Evolutionary conservation across 2,888 invertebrate genomes (phyloP).

Genomic region (Clivina fossor): DNA sequence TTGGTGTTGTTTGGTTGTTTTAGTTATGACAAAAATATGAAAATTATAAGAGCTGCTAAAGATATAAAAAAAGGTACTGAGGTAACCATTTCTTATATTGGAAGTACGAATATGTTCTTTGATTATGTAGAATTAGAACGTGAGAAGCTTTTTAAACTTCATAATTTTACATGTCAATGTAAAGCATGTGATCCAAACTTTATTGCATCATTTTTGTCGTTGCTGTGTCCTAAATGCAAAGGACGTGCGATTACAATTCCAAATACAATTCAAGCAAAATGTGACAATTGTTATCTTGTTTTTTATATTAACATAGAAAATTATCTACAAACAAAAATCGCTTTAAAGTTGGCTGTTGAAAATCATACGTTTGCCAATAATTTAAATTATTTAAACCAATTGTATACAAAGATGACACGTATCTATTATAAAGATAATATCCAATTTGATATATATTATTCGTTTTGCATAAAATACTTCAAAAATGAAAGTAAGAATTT

Average conservation of each 20-base stretch:
- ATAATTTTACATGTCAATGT: conserved; percentile 1
- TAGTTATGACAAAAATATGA: conserved; percentile 2
- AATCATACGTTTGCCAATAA: no score
- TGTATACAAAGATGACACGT: no score
- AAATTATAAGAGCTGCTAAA: conserved; percentile 1
- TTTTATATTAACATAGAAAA: no score
- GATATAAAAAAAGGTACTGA: conserved; percentile 6
- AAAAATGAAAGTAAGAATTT: no score
- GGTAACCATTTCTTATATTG: conserved; percentile 10
- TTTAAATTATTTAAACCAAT: no score
- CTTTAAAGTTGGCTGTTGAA: no score
- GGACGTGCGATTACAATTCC: background rate
- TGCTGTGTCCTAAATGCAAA: conserved; percentile 5
- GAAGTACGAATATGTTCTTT: background rate
- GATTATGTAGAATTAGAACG: background rate
- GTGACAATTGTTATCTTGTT: background rate
- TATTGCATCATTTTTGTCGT: background rate
- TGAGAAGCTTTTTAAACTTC: background rate
- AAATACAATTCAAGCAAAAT: background rate
- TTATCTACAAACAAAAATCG: no score
- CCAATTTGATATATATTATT: no score
- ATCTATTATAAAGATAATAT: no score
- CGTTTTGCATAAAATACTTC: no score
- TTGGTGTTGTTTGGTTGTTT: background rate
- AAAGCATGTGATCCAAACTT: background rate